A percentile compares a stretch with the other conserved stretches of the same genome.
These are phyloP conservation scores for Lepilemur septentrionalis DNA, from an alignment of 2,797 vertebrate species.

Conservation along the genomic window DNA sequence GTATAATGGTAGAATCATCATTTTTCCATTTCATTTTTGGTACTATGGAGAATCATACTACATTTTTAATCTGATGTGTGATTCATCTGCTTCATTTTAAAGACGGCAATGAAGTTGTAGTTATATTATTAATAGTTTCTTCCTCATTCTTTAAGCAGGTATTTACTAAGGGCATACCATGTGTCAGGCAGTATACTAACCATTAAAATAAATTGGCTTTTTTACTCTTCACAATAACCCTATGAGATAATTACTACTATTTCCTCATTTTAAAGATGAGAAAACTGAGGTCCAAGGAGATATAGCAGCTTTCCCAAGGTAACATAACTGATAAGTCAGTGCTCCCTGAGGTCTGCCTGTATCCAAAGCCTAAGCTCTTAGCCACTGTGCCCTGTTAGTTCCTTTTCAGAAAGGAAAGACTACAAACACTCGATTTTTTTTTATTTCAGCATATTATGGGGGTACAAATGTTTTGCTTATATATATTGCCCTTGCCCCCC, in stretches of 20 bases:
- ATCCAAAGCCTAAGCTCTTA: not conserved
- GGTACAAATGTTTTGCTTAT: too few relatives aligned
- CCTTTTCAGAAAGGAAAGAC: not conserved
- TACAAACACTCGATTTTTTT: not conserved
- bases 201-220: not conserved
- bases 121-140: not conserved
- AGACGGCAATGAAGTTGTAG: not conserved
- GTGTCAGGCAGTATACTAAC: not conserved
- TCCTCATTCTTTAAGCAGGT: not conserved
- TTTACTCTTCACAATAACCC: not conserved
- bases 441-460: too few relatives aligned
- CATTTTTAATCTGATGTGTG: not conserved
- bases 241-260: not conserved
- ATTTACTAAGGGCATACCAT: not conserved
- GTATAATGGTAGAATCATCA: not conserved
- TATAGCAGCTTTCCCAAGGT: not conserved
- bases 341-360: not conserved
- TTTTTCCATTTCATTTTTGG: not conserved
- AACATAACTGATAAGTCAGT: not conserved
- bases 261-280: slow-evolving; percentile 32
- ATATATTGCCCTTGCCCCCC: too few relatives aligned
- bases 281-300: not conserved
- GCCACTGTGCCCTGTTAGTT: not conserved
- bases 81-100: not conserved
- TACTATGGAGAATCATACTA: not conserved